Evolutionary conservation across 1,140 invertebrate genomes (phyloP), one percentile per base, ranked within the genome.

Genomic region (Euwallacea similis): DNA sequence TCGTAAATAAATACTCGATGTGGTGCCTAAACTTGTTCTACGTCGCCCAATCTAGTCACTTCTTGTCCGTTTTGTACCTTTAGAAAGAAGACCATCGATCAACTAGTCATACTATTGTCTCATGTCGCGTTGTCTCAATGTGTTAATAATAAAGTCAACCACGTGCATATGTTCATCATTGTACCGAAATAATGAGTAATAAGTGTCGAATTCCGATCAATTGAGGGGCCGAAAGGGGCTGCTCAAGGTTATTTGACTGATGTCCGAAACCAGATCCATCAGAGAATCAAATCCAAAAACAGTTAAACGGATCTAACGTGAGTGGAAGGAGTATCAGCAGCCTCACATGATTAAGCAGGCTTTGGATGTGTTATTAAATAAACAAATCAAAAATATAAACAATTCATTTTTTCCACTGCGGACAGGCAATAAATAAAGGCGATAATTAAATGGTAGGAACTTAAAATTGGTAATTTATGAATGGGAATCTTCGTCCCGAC

Each of bases 21-120:
- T 41, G 43, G 60, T 65, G 46, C 61, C 63, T 68, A 75, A 75
- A 75, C 74, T 75, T 75, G 74, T 75, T 75, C 72, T 75, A 75
- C 69, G 72, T 68, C 69, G 72, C 69, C 72, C 74, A 71, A 75
- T 75, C 74, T 75, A 75, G 71, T 73, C 74, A 65, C 68, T 63
- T 71, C 58, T 54, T 73, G 72, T 71, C 54, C 61, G 62, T 66
- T 71, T 71, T 71, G 69, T 65, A 69, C 13, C 46, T 50, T 50
- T 13, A 50, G 13, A 50, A 7, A 2, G 46, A 33, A 33, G 21
- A 33, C 21, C 21, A 33, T 33, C 21, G 21, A 33, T 33, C 21
- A 33, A 33, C 21, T 33, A 33, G 21, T 33, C 21, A 33, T 33
- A 33, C 21, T 33, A 33, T 1, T 33, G 21, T 33, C 21, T 33